These are phyloP conservation scores for Romanogobio albipinnatus DNA, from an alignment of 2,113 vertebrate species.

Conservation along the genomic window DNA sequence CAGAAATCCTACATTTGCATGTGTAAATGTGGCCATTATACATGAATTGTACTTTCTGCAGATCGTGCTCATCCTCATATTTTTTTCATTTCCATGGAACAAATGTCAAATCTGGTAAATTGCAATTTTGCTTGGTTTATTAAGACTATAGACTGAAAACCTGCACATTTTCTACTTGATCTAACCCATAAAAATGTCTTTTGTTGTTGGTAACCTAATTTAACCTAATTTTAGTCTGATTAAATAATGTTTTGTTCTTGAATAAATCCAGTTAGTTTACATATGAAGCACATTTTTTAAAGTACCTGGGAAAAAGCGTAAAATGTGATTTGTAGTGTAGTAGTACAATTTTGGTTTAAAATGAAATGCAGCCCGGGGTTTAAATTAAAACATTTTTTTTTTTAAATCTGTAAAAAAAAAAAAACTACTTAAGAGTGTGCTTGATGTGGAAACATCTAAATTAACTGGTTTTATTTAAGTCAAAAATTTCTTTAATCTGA, in stretches of 20 bases:
- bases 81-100: neutral
- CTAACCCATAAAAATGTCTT: neutral
- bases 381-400: too few species aligned
- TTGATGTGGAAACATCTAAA: neutral
- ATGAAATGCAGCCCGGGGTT: neutral
- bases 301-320: neutral
- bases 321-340: neutral
- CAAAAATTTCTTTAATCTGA: neutral
- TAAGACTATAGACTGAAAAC: neutral
- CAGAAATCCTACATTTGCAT: neutral
- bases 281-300: neutral
- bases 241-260: neutral
- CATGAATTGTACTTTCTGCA: neutral
- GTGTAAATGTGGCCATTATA: neutral
- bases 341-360: neutral
- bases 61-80: neutral
- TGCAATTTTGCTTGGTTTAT: neutral
- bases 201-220: neutral
- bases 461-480: neutral
- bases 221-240: neutral
- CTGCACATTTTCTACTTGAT: neutral
- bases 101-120: neutral
- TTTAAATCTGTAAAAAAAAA: too few species aligned
- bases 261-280: neutral
- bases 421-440: too few species aligned